A percentile compares a stretch with the other conserved stretches of the same genome.
Evolutionary conservation across 2,888 invertebrate species (phyloP).

Genomic region (Autographa pulchrina): DNA sequence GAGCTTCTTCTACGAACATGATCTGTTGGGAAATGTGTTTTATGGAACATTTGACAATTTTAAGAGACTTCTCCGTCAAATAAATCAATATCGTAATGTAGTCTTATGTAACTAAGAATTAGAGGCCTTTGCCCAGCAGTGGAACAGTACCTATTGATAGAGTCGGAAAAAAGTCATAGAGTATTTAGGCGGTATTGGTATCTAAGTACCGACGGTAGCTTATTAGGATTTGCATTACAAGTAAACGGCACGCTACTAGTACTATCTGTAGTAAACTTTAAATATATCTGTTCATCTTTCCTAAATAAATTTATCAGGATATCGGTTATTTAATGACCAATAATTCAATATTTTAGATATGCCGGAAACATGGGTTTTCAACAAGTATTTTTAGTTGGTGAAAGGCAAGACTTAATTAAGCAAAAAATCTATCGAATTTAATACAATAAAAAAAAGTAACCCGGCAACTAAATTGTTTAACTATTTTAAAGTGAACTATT

Average conservation of each 20-base stretch:
- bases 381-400: too few relatives aligned
- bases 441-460: too few relatives aligned
- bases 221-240: not conserved
- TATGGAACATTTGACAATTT: slow-evolving; percentile 36
- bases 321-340: too few relatives aligned
- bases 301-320: too few relatives aligned
- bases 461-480: slow-evolving; percentile 4
- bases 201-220: not conserved
- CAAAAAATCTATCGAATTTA: too few relatives aligned
- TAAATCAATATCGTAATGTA: not conserved
- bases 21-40: slow-evolving; percentile 45
- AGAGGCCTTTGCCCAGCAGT: not conserved
- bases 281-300: too few relatives aligned
- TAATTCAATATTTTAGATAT: too few relatives aligned
- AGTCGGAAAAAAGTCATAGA: not conserved
- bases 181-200: not conserved
- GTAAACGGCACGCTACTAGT: too few relatives aligned
- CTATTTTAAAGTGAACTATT: slow-evolving; percentile 34
- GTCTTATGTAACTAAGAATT: not conserved
- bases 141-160: not conserved
- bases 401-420: too few relatives aligned
- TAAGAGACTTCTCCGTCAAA: slow-evolving; percentile 19
- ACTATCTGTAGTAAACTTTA: too few relatives aligned
- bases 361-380: too few relatives aligned
- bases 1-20: slow-evolving; percentile 35